A percentile compares a stretch with the other conserved stretches of the same genome.
These are phyloP conservation scores for Dermatemys mawii DNA, from an alignment of 2,113 vertebrate species.

Conservation along the genomic window DNA sequence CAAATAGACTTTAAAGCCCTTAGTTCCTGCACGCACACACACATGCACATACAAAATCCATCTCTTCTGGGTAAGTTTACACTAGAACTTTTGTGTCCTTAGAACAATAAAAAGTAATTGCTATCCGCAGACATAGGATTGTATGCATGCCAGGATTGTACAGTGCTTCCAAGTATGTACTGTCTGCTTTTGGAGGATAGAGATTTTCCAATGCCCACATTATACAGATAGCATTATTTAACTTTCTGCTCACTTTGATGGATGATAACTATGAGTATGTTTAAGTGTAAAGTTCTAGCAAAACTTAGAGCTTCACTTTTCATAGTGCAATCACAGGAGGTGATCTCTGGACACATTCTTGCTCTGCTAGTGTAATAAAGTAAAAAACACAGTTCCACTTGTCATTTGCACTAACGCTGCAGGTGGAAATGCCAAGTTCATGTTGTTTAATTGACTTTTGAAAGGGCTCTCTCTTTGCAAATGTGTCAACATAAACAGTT, in stretches of 20 bases:
- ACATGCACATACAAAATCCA: neutral
- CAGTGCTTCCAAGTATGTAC: neutral
- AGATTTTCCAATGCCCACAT: neutral
- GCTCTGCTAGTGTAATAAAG: constrained; percentile 48
- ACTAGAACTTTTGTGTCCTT: neutral
- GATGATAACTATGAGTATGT: constrained; percentile 47
- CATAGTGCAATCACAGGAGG: constrained; percentile 33
- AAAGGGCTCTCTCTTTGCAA: neutral
- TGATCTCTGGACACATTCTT: constrained; percentile 37
- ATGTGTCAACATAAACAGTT: neutral
- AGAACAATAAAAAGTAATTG: neutral
- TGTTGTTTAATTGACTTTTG: constrained; percentile 8
- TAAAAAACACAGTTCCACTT: constrained; percentile 24
- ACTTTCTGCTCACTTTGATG: constrained; percentile 37
- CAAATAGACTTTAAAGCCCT: neutral
- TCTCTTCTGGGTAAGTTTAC: neutral
- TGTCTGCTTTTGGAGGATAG: neutral
- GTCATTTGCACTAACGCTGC: constrained; percentile 18
- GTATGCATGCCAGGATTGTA: neutral
- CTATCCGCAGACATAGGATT: neutral
- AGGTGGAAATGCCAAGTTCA: constrained; percentile 39
- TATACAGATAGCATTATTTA: constrained; percentile 56
- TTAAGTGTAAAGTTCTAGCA: constrained; percentile 60
- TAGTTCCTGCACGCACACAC: neutral
- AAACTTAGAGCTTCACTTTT: constrained; percentile 35